Percentiles rank a stretch among this genome's conserved stretches.
phyloP scores from a whole-genome alignment of 2,113 vertebrate genomes.

The Podiceps cristatus region DNA sequence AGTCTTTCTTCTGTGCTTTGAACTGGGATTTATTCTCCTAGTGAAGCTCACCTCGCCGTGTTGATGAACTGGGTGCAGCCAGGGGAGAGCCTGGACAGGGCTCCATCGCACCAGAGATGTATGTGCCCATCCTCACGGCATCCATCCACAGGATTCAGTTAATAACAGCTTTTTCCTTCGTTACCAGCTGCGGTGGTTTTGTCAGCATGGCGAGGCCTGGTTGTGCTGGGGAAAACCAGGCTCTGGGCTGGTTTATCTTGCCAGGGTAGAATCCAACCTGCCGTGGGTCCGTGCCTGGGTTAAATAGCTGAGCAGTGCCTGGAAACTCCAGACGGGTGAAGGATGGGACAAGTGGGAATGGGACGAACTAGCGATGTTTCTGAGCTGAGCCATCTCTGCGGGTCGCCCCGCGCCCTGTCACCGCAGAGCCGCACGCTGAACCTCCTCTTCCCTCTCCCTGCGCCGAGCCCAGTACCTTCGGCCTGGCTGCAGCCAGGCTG shows the following conservation, averaged over 20 bases:
- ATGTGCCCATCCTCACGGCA: neutral
- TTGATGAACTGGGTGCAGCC: neutral
- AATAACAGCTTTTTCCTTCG: neutral
- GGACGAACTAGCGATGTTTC: accelerated
- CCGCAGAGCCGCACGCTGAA: neutral
- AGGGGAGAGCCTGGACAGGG: neutral
- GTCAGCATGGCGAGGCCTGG: neutral
- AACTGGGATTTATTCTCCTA: neutral
- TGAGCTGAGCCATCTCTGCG: neutral
- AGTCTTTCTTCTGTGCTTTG: neutral
- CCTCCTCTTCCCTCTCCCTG: accelerated
- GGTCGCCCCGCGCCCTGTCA: too few relatives aligned
- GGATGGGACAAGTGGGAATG: neutral
- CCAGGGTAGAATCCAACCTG: neutral
- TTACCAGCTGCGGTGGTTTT: neutral
- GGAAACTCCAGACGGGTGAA: neutral
- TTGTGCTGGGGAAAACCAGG: neutral
- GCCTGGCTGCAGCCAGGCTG: neutral
- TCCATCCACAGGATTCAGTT: too few relatives aligned
- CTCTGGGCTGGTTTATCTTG: neutral
- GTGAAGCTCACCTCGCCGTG: accelerated
- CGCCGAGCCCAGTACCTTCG: neutral
- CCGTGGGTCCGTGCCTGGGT: neutral
- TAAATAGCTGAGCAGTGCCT: neutral
- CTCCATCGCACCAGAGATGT: neutral